A percentile compares a stretch with the other conserved stretches of the same genome.
Conservation (phyloP, 2,797 vertebrate species). For the Toxotes lorentzi region DNA sequence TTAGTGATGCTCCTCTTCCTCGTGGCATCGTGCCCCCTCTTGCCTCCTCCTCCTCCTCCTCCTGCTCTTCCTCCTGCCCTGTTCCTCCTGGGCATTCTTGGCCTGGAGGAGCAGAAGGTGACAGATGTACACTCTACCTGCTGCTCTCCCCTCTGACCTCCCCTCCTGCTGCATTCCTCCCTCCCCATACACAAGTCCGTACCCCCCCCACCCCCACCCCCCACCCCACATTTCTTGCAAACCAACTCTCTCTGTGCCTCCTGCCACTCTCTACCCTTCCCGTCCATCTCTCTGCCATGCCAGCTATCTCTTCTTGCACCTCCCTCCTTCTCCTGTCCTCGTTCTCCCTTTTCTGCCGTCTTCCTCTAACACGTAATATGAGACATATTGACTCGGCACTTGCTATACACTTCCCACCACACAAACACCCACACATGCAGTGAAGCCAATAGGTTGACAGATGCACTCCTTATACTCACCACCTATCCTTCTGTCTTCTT, state of each 20-base stretch:
- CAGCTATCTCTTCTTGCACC: slow-evolving; percentile 37
- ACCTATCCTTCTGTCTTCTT: slow-evolving; percentile 45
- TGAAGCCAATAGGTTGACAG: slow-evolving; percentile 61
- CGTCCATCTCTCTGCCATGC: slow-evolving; percentile 39
- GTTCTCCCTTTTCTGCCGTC: slow-evolving; percentile 40
- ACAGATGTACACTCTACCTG: slow-evolving; percentile 80
- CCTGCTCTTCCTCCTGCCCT: slow-evolving; percentile 44
- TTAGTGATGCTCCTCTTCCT: slow-evolving; percentile 49
- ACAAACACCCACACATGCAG: slow-evolving; percentile 56
- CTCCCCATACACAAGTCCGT: slow-evolving; percentile 16
- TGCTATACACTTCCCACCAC: slow-evolving; percentile 36
- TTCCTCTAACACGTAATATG: slow-evolving; percentile 47
- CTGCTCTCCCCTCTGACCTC: slow-evolving; percentile 74
- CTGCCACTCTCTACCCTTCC: slow-evolving; percentile 49
- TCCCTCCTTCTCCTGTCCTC: slow-evolving; percentile 47
- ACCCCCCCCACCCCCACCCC: background rate
- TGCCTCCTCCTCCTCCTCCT: slow-evolving; percentile 48
- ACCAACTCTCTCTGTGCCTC: slow-evolving; percentile 38
- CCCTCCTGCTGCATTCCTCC: slow-evolving; percentile 54
- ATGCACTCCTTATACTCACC: slow-evolving; percentile 57
- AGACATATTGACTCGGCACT: slow-evolving; percentile 56
- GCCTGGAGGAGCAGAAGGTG: slow-evolving; percentile 76
- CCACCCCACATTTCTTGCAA: slow-evolving; percentile 39
- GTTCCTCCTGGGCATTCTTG: slow-evolving; percentile 64
- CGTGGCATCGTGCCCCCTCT: slow-evolving; percentile 42